phyloP scores from a whole-genome alignment of 2,797 vertebrate species.

The Masticophis lateralis region DNA sequence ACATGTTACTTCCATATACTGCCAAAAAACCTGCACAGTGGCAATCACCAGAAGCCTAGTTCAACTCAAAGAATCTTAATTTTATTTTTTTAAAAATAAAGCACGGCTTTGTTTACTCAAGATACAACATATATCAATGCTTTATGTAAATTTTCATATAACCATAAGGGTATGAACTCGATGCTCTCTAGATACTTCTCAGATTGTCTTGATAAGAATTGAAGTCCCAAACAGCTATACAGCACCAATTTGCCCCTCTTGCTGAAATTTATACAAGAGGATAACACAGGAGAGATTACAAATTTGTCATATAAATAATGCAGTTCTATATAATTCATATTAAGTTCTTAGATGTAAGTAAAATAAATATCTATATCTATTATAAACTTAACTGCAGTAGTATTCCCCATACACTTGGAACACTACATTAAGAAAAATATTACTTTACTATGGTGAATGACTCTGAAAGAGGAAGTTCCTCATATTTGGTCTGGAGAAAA shows the following conservation, averaged over 20 bases:
- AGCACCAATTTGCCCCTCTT: background rate
- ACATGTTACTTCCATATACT: background rate
- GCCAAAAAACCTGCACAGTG: background rate
- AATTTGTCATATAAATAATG: background rate
- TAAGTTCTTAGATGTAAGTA: background rate
- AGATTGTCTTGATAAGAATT: background rate
- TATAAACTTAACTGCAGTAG: background rate
- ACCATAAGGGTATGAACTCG: background rate
- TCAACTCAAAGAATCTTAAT: background rate
- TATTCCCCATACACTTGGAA: background rate
- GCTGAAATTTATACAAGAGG: background rate
- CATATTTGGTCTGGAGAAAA: background rate
- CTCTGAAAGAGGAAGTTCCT: background rate
- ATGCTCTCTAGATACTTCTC: background rate
- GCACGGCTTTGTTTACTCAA: background rate
- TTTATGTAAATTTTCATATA: background rate
- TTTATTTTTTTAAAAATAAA: background rate
- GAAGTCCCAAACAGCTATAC: background rate
- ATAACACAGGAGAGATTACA: background rate
- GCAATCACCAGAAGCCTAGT: background rate
- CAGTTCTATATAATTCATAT: background rate
- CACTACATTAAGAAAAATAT: background rate
- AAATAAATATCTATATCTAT: background rate
- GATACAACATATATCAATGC: background rate
- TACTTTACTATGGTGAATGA: background rate